Base-by-base conservation (phyloP, 2,888 invertebrate species). In the Cactoblastis cactorum region DNA sequence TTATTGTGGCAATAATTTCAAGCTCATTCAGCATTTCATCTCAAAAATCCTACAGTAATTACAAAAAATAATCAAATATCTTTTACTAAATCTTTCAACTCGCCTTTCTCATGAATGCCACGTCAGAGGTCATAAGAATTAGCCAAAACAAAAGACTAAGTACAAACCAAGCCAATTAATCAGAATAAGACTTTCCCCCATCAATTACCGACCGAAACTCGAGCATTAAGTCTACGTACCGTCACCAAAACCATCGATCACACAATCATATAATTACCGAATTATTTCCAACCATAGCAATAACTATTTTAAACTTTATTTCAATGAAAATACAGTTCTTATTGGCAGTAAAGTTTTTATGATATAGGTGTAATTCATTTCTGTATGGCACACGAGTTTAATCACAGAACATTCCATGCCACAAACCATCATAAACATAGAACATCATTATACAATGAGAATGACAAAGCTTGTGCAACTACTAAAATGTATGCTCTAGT, bases 391-490 rank as follows among this genome's bases (percentile, higher is more conserved):
- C 62, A 68, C 46, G 9, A 68, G 70, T 73, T 67, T 84, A 83
- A 84, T 83, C 79, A 78, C 63, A 66, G 73, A 65, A 73, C 83
- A 83, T 85, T 83, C 83, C 83, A 64, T 71, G 70, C 74, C 66
- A 84, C 82, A 85, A 84, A 86, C 83, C 84, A 84, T 82, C 79
- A 73, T 69, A 74, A 76, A 71, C 77, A 70, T 66, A 72, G 77
- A 76, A 67, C 80, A 80, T 85, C 85, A 83, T 86, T 86, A 85
- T 81, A 84, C 82, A 82, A 83, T 83, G 84, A 87, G 87, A 87
- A 85, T 83, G 84, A 87, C 88, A 87, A 85, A 83, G 75, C 81
- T 88, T 85, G 83, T 74, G 84, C 81, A 87, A 87, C 85, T 79
- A 71, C 72, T 83, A 77, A 83, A 84, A 81, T 74, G 70, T 80